A percentile compares a stretch with the other conserved stretches of the same genome.
These are phyloP conservation scores for Boleophthalmus pectinirostris DNA, from an alignment of 2,113 vertebrate species.

Conservation along the genomic window DNA sequence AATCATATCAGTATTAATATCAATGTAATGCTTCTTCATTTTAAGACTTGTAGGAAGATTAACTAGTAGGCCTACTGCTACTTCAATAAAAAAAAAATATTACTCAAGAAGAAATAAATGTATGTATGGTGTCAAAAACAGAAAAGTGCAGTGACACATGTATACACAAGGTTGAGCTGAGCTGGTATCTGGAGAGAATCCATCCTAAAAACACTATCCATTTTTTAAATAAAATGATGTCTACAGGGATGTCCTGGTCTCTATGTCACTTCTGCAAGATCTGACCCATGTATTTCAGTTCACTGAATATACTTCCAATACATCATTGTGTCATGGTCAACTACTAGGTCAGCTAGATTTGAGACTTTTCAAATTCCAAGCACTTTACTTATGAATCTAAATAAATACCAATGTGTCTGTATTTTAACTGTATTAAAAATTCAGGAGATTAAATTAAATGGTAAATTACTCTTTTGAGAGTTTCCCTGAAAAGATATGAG, in stretches of 20 bases:
- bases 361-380: too few species aligned
- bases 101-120: too few species aligned
- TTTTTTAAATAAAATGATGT: background rate
- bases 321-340: background rate
- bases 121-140: too few species aligned
- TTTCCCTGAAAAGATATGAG: too few species aligned
- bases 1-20: too few species aligned
- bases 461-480: too few species aligned
- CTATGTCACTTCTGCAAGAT: background rate
- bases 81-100: too few species aligned
- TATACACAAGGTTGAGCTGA: background rate
- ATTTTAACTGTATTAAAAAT: too few species aligned
- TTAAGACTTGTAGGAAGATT: too few species aligned
- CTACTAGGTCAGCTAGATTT: background rate
- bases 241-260: background rate
- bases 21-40: too few species aligned
- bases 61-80: too few species aligned
- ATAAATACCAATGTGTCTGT: background rate
- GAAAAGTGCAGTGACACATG: background rate
- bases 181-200: background rate
- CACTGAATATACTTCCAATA: background rate
- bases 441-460: too few species aligned
- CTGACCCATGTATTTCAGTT: background rate
- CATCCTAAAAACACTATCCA: background rate
- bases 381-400: background rate